Evolutionary conservation across 2,113 vertebrate species (phyloP).

Genomic region (Muscicapa adusta): DNA sequence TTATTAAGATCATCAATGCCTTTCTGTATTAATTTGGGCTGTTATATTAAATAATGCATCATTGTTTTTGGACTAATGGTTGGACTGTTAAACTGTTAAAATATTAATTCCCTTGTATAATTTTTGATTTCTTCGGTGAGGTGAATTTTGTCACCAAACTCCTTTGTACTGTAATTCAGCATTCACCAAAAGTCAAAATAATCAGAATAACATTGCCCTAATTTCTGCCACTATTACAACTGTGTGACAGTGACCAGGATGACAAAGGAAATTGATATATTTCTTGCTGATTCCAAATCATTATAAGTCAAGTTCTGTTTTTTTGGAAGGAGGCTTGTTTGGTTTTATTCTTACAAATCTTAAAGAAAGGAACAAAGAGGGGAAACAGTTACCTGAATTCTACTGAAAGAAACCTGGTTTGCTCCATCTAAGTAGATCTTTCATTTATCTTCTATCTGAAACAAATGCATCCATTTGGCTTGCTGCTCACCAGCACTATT

Average conservation of each 20-base stretch:
- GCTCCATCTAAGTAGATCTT: neutral
- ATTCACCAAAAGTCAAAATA: neutral
- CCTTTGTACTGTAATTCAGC: neutral
- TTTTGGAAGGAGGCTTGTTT: neutral
- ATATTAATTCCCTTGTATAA: neutral
- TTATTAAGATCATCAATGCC: accelerated
- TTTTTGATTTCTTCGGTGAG: neutral
- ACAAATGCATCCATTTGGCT: neutral
- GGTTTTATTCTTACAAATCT: neutral
- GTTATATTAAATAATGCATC: neutral
- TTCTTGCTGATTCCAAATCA: neutral
- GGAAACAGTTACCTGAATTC: neutral
- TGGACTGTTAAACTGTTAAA: neutral
- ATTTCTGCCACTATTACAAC: neutral
- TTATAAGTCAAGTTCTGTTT: neutral
- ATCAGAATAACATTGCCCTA: neutral
- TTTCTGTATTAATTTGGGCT: neutral
- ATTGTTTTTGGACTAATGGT: neutral
- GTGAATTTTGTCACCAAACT: neutral
- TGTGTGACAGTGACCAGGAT: neutral
- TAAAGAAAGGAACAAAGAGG: neutral
- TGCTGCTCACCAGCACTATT: neutral
- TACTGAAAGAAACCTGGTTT: neutral
- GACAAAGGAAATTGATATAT: neutral
- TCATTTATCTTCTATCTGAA: neutral